A percentile compares a stretch with the other conserved stretches of the same genome.
phyloP scores from a whole-genome alignment of 2,888 invertebrate species.

The Apamea sordens region DNA sequence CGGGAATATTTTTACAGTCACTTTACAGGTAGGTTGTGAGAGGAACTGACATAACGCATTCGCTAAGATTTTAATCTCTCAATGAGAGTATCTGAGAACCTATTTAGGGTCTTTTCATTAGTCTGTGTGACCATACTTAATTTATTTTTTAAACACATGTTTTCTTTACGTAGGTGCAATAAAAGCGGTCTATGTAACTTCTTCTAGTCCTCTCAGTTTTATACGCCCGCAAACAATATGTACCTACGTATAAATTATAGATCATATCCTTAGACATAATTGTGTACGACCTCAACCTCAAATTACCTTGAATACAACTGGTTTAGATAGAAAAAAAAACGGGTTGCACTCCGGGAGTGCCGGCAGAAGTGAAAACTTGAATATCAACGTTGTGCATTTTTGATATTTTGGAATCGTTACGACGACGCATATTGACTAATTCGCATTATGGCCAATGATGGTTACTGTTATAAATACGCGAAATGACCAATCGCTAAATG shows the following conservation, averaged over 20 bases:
- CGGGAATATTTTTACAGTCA: constrained; percentile 1
- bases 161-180: background rate
- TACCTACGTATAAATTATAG: background rate
- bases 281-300: constrained; percentile 43
- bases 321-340: constrained; percentile 16
- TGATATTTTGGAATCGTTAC: no score
- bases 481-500: no score
- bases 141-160: no score
- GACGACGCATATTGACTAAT: no score
- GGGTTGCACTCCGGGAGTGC: no score
- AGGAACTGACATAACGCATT: background rate
- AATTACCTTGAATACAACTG: constrained; percentile 41
- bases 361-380: no score
- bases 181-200: background rate
- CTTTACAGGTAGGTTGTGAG: background rate
- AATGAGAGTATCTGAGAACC: background rate
- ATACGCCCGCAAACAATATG: background rate
- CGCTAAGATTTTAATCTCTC: background rate
- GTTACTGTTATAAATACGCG: no score
- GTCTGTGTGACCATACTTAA: background rate
- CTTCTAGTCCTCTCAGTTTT: no score
- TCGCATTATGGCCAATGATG: no score
- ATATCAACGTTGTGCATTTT: no score
- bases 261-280: constrained; percentile 9
- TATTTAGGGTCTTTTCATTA: background rate